These are phyloP conservation scores for Athetis lepigone DNA, from an alignment of 2,888 invertebrate species.

Conservation along the genomic window DNA sequence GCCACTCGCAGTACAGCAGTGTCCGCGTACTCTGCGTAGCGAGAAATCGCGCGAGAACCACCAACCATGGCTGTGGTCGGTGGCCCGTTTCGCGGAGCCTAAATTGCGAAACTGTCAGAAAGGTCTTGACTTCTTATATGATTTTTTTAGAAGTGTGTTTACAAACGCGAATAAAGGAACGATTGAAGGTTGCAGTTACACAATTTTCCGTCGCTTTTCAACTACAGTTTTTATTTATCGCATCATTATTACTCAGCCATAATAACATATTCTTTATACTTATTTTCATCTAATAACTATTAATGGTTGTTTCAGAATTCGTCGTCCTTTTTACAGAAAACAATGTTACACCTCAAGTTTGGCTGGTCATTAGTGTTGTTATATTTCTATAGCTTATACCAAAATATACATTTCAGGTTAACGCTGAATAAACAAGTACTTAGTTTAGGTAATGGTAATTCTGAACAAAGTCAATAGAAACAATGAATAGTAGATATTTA, in stretches of 20 bases:
- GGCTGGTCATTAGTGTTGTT: conserved; percentile 80
- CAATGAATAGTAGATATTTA: conserved; percentile 23
- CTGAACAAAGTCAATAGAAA: conserved; percentile 44
- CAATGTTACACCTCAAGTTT: conserved; percentile 78
- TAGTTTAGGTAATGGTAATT: conserved; percentile 35
- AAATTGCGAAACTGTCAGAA: conserved; percentile 11
- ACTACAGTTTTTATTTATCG: background rate
- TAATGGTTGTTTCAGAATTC: conserved; percentile 78
- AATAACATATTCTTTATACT: too few relatives aligned
- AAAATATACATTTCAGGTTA: conserved; percentile 69
- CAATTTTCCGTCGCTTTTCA: conserved; percentile 1
- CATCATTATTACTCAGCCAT: background rate
- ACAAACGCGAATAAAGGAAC: background rate
- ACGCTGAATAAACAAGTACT: conserved; percentile 46
- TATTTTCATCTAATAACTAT: too few relatives aligned
- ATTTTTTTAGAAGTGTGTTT: conserved; percentile 18
- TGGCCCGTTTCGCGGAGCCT: too few relatives aligned
- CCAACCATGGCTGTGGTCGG: too few relatives aligned
- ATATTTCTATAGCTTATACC: conserved; percentile 80
- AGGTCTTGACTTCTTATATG: background rate
- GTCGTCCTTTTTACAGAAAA: conserved; percentile 69
- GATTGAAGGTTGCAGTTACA: conserved; percentile 47
- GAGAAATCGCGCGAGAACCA: too few relatives aligned
- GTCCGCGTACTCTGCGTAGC: too few relatives aligned
- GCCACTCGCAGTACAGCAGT: too few relatives aligned